These are phyloP conservation scores for Branchinecta lynchi DNA, from an alignment of 1,140 invertebrate species.

Conservation along the genomic window DNA sequence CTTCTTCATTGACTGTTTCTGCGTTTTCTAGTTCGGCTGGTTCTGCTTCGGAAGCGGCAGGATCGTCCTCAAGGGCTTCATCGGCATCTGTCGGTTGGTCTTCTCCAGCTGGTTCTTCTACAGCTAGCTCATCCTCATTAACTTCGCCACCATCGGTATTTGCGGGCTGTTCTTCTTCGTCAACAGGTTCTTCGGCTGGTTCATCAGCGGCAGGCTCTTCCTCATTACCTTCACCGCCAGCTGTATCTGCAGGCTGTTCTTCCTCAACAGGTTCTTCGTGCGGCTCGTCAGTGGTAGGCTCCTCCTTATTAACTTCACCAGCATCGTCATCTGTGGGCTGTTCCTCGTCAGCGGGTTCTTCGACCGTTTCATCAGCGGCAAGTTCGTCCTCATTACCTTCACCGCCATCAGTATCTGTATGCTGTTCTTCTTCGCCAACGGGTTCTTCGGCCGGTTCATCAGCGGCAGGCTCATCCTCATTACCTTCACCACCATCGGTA, in stretches of 20 bases:
- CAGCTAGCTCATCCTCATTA: conserved; percentile 2
- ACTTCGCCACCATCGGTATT: neutral
- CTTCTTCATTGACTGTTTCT: conserved; percentile 13
- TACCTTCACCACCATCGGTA: neutral
- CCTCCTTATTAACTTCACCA: neutral
- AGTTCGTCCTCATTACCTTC: too few species aligned
- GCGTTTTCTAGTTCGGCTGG: neutral
- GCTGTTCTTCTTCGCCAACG: neutral
- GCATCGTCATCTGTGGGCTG: too few species aligned
- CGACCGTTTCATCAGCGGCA: too few species aligned
- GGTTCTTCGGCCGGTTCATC: too few species aligned
- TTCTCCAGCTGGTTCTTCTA: neutral
- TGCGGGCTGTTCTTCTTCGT: conserved; percentile 10
- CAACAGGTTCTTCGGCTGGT: conserved; percentile 20
- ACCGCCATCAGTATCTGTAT: too few species aligned
- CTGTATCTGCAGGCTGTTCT: neutral
- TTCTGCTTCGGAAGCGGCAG: neutral
- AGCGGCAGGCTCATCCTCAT: neutral
- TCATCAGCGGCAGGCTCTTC: conserved; percentile 23
- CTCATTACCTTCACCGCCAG: conserved; percentile 5
- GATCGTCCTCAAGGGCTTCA: neutral
- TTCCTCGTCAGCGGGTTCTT: too few species aligned
- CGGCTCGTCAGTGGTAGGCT: conserved; percentile 3
- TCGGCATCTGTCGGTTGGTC: neutral
- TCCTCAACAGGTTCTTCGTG: conserved; percentile 8